Evolutionary conservation across 2,888 invertebrate genomes (phyloP), one percentile per base, ranked within the genome.

Genomic region (Thyatira batis): DNA sequence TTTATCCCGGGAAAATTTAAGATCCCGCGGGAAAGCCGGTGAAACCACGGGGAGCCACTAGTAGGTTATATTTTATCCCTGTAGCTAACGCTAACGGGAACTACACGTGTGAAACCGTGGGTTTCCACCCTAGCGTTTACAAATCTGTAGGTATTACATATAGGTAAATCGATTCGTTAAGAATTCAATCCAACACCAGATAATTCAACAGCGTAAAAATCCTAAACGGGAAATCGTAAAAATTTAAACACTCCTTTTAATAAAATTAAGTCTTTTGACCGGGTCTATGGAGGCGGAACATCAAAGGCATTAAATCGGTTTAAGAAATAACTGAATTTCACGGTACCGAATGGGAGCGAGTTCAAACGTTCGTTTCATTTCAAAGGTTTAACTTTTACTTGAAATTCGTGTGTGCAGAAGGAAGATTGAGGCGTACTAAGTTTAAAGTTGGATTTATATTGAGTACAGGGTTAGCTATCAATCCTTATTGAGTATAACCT

Each of bases 241-340:
- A 27, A 27, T 10, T 21, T 13, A 45, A 27, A 48, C 20, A 28
- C 20, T 10, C 17, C 17, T 13, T 45, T 45, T 45, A 21, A 39
- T 39, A 13, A 23, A 21, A 45, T 45, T 13, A 25, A 25, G 13
- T 28, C 48, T 17, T 48, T 48, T 48, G 48, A 27, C 21, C 27
- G 13, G 27, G 17, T 11, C 3, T 48, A 48, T 13, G 17, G 17
- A 39, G 20, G 46, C 46, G 27, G 48, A 48, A 48, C 1, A 46
- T 59, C 53, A 55, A 55, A 59, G 46, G 52, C 46, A 48, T 54
- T 54, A 50, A 52, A 58, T 54, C 48, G 46, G 52, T 52, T 59
- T 54, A 54, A 55, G 51, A 52, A 53, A 50, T 54, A 59, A 55
- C 50, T 50, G 33, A 48, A 52, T 59, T 59, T 54, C 52, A 43